These are phyloP conservation scores for Noctua fimbriata DNA, from an alignment of 2,888 invertebrate species.

Conservation along the genomic window DNA sequence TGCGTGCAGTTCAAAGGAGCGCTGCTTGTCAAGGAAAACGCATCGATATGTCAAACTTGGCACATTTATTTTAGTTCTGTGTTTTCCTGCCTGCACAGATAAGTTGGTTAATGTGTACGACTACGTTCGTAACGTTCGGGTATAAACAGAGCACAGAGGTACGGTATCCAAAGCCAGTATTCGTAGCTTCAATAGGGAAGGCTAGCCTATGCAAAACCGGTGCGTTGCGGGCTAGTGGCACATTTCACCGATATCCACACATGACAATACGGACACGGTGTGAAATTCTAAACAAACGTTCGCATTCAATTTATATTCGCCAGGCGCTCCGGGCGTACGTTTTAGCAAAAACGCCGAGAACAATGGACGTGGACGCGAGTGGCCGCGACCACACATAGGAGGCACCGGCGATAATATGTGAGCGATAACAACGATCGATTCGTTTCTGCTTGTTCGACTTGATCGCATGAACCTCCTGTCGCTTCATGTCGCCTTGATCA, in stretches of 20 bases:
- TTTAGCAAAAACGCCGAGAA: constrained; percentile 72
- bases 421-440: constrained; percentile 84
- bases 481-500: constrained; percentile 78
- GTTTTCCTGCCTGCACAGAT: neutral
- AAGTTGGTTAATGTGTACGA: neutral
- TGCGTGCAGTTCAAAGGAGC: no score
- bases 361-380: constrained; percentile 71
- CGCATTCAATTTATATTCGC: constrained; percentile 82
- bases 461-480: constrained; percentile 72
- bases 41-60: no score
- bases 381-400: constrained; percentile 68
- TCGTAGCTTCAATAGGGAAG: constrained; percentile 45
- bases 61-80: no score
- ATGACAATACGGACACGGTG: constrained; percentile 71
- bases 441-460: constrained; percentile 64
- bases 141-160: neutral
- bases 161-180: constrained; percentile 37
- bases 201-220: constrained; percentile 51
- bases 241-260: constrained; percentile 71
- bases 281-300: constrained; percentile 81
- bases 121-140: no score
- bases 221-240: constrained; percentile 60
- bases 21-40: no score
- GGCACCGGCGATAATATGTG: constrained; percentile 66
- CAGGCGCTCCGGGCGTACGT: constrained; percentile 72